phyloP scores from a whole-genome alignment of 2,888 invertebrate species.

The Melanostoma mellinum region DNA sequence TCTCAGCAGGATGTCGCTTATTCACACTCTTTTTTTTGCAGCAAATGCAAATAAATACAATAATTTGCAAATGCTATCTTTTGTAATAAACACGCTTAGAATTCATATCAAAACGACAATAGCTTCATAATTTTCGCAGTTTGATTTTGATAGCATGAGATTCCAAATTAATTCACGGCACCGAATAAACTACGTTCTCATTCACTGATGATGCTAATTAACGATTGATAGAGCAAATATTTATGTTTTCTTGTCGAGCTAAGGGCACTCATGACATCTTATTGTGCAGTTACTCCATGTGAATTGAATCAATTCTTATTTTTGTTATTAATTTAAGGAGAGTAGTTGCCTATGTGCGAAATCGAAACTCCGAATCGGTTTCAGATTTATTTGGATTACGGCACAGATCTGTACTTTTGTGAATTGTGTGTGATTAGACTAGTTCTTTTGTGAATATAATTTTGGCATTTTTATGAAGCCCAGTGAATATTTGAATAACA shows the following conservation, averaged over 20 bases:
- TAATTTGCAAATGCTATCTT: neutral
- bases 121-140: slow-evolving; percentile 23
- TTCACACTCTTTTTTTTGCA: too few relatives aligned
- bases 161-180: slow-evolving; percentile 25
- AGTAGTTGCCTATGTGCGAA: neutral
- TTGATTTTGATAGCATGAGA: slow-evolving; percentile 28
- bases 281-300: neutral
- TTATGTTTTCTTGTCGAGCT: slow-evolving; percentile 37
- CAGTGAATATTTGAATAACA: too few relatives aligned
- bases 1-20: too few relatives aligned
- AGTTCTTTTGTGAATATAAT: too few relatives aligned
- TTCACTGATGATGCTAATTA: slow-evolving; percentile 55
- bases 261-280: neutral
- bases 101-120: slow-evolving; percentile 2
- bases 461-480: too few relatives aligned
- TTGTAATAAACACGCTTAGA: neutral
- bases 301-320: slow-evolving; percentile 6
- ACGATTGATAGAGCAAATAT: slow-evolving; percentile 62
- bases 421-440: too few relatives aligned
- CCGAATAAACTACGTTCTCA: slow-evolving; percentile 30
- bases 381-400: too few relatives aligned
- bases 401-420: too few relatives aligned
- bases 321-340: slow-evolving; percentile 2
- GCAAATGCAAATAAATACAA: too few relatives aligned
- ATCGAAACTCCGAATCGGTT: neutral